Conservation (phyloP, 2,797 vertebrate genomes). For the Florisuga fusca region DNA sequence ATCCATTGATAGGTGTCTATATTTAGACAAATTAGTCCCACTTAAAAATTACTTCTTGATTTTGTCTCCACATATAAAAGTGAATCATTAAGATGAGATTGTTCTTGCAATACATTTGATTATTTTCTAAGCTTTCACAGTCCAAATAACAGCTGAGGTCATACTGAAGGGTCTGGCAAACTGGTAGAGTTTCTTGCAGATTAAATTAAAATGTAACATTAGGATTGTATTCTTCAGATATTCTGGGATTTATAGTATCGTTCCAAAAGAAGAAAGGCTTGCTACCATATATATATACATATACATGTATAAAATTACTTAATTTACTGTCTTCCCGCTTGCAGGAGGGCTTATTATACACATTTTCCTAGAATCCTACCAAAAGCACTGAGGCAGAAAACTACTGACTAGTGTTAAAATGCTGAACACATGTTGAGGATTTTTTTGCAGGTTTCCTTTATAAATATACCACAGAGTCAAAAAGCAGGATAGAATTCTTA, state of each 20-base stretch:
- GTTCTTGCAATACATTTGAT: neutral
- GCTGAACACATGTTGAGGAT: neutral
- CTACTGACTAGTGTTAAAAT: neutral
- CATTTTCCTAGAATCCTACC: neutral
- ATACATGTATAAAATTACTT: neutral
- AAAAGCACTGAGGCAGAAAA: constrained; percentile 1
- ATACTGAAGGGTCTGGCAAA: neutral
- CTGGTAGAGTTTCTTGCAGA: neutral
- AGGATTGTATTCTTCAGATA: neutral
- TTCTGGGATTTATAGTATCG: neutral
- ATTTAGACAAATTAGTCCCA: neutral
- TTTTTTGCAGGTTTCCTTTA: neutral
- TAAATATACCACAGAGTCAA: neutral
- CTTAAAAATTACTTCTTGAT: neutral
- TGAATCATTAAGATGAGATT: neutral
- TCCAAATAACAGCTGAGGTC: neutral
- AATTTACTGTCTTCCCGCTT: neutral
- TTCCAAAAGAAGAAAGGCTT: neutral
- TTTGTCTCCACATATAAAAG: neutral
- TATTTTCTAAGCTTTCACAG: neutral
- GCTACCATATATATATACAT: neutral
- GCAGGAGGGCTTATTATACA: neutral
- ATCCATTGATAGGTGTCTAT: neutral
- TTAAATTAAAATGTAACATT: neutral
- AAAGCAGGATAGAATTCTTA: neutral